phyloP scores from a whole-genome alignment of 2,113 vertebrate species.

The Neofelis nebulosa region DNA sequence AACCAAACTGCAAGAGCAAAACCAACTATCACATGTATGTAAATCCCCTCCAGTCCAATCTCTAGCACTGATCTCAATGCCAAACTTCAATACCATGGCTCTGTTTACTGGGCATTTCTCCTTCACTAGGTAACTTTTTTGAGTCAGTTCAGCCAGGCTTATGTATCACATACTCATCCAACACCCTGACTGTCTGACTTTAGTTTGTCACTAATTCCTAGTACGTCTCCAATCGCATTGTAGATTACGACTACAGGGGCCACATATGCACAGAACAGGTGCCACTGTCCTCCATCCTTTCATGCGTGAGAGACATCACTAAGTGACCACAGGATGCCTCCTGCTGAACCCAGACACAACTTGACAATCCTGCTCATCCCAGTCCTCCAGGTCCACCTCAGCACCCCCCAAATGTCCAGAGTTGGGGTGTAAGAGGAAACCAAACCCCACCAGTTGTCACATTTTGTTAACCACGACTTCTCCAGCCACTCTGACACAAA shows the following conservation, averaged over 20 bases:
- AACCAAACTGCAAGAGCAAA: not conserved
- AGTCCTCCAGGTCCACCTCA: not conserved
- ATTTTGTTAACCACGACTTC: not conserved
- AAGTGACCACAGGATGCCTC: not conserved
- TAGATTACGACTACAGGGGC: not conserved
- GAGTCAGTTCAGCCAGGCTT: not conserved
- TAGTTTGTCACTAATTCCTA: not conserved
- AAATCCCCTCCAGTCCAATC: not conserved
- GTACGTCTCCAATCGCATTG: not conserved
- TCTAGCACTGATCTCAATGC: not conserved
- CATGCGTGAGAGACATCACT: not conserved
- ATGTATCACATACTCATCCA: not conserved
- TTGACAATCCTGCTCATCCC: not conserved
- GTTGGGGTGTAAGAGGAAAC: not conserved
- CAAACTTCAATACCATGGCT: not conserved
- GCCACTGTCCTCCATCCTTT: not conserved
- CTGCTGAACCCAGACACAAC: not conserved
- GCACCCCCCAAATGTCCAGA: not conserved
- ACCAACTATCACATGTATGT: not conserved
- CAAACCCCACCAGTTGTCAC: not conserved
- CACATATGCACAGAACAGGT: not conserved
- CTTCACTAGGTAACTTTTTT: not conserved
- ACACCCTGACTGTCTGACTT: not conserved
- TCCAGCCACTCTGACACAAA: not conserved
- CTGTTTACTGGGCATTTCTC: not conserved